Conservation (phyloP, 2,888 invertebrate genomes). For the Hyalella azteca region DNA sequence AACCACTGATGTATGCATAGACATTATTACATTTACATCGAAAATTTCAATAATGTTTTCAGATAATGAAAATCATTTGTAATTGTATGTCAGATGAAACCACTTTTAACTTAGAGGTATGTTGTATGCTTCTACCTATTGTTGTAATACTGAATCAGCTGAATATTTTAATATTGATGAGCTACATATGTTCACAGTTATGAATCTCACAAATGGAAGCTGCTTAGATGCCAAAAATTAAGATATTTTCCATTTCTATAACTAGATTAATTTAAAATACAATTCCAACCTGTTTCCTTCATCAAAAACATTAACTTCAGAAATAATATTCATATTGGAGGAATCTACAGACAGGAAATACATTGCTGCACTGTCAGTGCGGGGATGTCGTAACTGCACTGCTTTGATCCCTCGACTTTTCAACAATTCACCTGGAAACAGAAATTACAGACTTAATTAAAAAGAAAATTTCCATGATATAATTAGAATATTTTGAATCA, state of each 20-base stretch:
- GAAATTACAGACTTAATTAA: no score
- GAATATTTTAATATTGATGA: neutral
- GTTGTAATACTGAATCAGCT: neutral
- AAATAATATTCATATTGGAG: neutral
- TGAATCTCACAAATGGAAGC: neutral
- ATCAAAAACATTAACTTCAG: slow-evolving; percentile 33
- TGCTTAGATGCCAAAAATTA: neutral
- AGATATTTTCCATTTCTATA: no score
- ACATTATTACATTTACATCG: no score
- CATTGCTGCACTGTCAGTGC: neutral
- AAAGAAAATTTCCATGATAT: neutral
- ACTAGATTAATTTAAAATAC: no score
- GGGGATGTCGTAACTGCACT: slow-evolving; percentile 14
- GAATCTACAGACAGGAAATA: neutral
- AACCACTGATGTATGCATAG: no score
- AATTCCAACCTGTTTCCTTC: slow-evolving; percentile 5
- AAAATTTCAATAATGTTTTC: no score
- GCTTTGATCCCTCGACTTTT: neutral
- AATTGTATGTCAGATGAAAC: no score
- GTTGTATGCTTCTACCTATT: neutral
- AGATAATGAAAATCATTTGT: no score
- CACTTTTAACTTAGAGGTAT: neutral
- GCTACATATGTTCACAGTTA: neutral
- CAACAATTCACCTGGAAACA: neutral
- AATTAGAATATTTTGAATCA: neutral